Conservation (phyloP, 2,113 vertebrate genomes). For the Macrotus californicus region DNA sequence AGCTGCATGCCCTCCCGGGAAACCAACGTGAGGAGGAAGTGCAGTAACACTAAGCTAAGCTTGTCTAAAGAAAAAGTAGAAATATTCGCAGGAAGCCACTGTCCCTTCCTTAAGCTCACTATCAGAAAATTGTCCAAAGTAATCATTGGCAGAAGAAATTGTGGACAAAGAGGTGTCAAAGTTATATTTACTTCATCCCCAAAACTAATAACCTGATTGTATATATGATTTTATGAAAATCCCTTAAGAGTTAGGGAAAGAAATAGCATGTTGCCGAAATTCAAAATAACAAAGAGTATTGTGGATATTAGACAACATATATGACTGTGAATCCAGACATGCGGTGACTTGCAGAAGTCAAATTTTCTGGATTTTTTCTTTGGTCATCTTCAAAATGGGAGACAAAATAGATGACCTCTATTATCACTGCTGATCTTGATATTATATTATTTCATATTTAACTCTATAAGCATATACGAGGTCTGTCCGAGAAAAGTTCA, state of each 20-base stretch:
- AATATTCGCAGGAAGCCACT: not conserved
- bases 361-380: not conserved
- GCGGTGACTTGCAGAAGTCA: not conserved
- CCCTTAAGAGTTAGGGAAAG: not conserved
- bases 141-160: not conserved
- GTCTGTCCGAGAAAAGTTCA: no score
- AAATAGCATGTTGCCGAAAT: not conserved
- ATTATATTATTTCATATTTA: not conserved
- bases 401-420: not conserved
- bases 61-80: not conserved
- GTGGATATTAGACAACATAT: not conserved
- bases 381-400: not conserved
- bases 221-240: not conserved
- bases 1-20: not conserved
- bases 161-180: not conserved
- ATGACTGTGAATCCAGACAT: not conserved
- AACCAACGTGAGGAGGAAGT: not conserved
- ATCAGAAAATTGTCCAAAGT: not conserved
- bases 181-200: not conserved
- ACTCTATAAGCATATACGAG: not conserved
- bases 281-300: not conserved
- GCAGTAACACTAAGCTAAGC: not conserved
- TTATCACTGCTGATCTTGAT: not conserved
- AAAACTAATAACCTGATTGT: not conserved
- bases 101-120: not conserved